phyloP scores from a whole-genome alignment of 1,140 invertebrate species.

The Aricia agestis region DNA sequence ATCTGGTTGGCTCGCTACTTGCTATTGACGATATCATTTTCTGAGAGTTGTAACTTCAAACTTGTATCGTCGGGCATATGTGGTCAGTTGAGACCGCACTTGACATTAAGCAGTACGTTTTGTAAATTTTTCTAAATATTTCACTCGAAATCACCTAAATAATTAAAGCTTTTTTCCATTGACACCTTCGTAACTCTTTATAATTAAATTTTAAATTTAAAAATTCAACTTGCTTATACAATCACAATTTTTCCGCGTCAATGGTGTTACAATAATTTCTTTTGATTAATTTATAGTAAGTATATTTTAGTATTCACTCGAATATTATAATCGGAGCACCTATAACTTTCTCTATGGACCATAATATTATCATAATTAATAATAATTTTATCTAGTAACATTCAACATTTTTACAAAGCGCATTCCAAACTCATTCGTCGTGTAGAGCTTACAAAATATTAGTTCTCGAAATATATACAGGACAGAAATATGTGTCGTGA shows the following conservation, averaged over 20 bases:
- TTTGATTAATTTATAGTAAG: background rate
- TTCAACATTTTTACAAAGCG: background rate
- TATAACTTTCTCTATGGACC: background rate
- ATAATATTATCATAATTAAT: background rate
- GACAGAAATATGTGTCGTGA: background rate
- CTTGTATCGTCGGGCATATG: no score
- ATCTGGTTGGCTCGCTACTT: no score
- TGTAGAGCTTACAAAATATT: background rate
- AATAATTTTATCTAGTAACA: background rate
- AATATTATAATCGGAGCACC: background rate
- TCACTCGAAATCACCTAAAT: slow-evolving; percentile 9
- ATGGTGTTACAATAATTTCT: background rate
- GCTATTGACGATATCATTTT: no score
- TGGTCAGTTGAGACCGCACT: no score
- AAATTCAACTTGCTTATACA: background rate
- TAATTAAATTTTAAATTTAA: slow-evolving; percentile 11
- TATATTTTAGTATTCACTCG: background rate
- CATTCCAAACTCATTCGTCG: background rate
- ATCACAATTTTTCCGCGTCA: background rate
- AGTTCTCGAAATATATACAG: background rate
- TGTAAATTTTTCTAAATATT: slow-evolving; percentile 14
- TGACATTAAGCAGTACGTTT: background rate
- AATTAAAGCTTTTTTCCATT: slow-evolving; percentile 15
- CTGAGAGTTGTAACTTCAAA: no score
- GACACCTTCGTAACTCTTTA: slow-evolving; percentile 8